These are phyloP conservation scores for Polydrusus tereticollis DNA, from an alignment of 2,888 invertebrate species.

Conservation along the genomic window DNA sequence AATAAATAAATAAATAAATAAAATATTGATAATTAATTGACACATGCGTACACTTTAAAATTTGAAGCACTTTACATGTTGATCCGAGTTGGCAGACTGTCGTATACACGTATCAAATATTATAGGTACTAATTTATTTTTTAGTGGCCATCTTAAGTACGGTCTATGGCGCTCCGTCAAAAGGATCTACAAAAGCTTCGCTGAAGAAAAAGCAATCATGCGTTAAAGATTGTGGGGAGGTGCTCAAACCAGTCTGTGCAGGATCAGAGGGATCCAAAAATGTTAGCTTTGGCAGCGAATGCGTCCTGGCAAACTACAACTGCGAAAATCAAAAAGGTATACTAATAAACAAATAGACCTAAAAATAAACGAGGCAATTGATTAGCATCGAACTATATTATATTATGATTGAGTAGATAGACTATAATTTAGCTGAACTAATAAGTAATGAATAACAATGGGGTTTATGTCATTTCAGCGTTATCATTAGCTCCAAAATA, in stretches of 20 bases:
- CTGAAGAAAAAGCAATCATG: conserved; percentile 74
- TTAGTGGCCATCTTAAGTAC: conserved; percentile 65
- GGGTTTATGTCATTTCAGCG: too few relatives aligned
- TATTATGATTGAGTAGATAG: too few relatives aligned
- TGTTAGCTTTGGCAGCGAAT: conserved; percentile 75
- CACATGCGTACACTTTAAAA: too few relatives aligned
- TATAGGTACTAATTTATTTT: not conserved
- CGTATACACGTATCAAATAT: too few relatives aligned
- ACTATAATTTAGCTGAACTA: too few relatives aligned
- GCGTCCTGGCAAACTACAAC: conserved; percentile 75
- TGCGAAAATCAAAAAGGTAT: conserved; percentile 77
- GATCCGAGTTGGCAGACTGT: too few relatives aligned
- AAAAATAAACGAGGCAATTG: not conserved
- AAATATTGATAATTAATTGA: too few relatives aligned
- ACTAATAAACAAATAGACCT: conserved; percentile 12
- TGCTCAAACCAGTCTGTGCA: conserved; percentile 74
- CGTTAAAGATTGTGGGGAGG: conserved; percentile 69
- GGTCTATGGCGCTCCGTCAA: conserved; percentile 70
- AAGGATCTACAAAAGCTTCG: conserved; percentile 72
- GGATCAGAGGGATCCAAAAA: conserved; percentile 72
- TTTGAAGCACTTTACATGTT: too few relatives aligned
- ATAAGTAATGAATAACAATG: too few relatives aligned
- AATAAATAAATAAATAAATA: too few relatives aligned
- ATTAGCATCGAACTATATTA: too few relatives aligned
- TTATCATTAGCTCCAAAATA: too few relatives aligned